phyloP scores from a whole-genome alignment of 2,113 vertebrate species.

The Falco punctatus region DNA sequence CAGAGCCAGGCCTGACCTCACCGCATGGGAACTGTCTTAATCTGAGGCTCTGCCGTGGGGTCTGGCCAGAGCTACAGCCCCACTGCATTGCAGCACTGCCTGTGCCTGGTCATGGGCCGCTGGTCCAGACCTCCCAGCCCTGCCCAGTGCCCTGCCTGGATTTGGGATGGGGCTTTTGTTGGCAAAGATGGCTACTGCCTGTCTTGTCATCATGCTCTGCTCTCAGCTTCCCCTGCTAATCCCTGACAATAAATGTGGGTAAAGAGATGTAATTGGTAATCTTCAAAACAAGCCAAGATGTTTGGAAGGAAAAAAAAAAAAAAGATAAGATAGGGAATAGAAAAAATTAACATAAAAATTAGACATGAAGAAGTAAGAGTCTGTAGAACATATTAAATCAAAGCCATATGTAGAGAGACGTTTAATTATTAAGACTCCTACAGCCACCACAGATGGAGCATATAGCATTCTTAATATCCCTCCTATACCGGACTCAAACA shows the following conservation, averaged over 20 bases:
- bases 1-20: not conserved
- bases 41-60: not conserved
- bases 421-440: conserved; percentile 10
- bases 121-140: rapidly evolving
- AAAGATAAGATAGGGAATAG: not conserved
- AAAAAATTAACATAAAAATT: not conserved
- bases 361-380: not conserved
- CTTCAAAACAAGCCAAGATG: not conserved
- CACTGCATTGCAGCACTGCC: rapidly evolving
- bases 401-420: not conserved
- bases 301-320: not conserved
- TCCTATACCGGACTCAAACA: not conserved
- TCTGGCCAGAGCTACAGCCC: not conserved
- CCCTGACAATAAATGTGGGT: not conserved
- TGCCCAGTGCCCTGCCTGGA: rapidly evolving
- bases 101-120: not conserved
- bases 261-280: not conserved
- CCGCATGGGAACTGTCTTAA: not conserved
- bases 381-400: not conserved
- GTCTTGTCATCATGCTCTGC: rapidly evolving
- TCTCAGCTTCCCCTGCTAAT: not conserved
- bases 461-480: not conserved
- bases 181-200: not conserved
- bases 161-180: rapidly evolving
- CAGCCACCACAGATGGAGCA: not conserved